These are phyloP conservation scores for Subacronicta megacephala DNA, from an alignment of 2,888 invertebrate genomes.

Conservation along the genomic window DNA sequence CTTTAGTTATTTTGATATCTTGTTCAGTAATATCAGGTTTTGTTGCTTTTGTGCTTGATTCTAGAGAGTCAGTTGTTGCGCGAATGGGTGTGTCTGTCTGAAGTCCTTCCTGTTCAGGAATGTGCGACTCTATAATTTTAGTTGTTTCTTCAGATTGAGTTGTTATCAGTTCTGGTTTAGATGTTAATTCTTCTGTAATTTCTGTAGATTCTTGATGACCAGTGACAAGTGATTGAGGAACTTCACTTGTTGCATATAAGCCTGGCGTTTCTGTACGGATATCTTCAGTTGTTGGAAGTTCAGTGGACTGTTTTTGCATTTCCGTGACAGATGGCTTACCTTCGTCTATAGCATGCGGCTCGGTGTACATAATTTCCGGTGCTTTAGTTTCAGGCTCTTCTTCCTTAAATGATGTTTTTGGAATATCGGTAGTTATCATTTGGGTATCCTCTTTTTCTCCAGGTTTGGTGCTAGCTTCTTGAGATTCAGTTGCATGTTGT, in stretches of 20 bases:
- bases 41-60: conserved; percentile 21
- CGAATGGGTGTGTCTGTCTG: conserved; percentile 27
- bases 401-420: conserved; percentile 25
- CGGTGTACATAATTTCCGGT: conserved; percentile 20
- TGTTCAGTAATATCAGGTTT: conserved; percentile 4
- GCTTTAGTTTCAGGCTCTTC: conserved; percentile 12
- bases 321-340: conserved; percentile 21
- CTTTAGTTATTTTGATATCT: conserved; percentile 23
- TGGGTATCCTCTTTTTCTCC: conserved; percentile 24
- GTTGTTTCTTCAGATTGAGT: conserved; percentile 34
- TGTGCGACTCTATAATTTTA: conserved; percentile 25
- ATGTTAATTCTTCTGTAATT: conserved; percentile 24
- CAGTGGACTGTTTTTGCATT: conserved; percentile 34
- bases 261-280: conserved; percentile 30
- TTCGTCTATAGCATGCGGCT: conserved; percentile 3
- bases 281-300: conserved; percentile 23
- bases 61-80: conserved; percentile 19
- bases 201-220: conserved; percentile 25
- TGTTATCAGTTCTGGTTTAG: conserved; percentile 32
- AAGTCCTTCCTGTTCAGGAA: conserved; percentile 11
- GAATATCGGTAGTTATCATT: conserved; percentile 15
- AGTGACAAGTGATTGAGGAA: conserved; percentile 44
- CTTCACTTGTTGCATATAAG: conserved; percentile 34
- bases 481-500: conserved; percentile 12
- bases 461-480: conserved; percentile 29